Conservation (phyloP, 2,888 invertebrate genomes). For the Hirtodrosophila cameraria region DNA sequence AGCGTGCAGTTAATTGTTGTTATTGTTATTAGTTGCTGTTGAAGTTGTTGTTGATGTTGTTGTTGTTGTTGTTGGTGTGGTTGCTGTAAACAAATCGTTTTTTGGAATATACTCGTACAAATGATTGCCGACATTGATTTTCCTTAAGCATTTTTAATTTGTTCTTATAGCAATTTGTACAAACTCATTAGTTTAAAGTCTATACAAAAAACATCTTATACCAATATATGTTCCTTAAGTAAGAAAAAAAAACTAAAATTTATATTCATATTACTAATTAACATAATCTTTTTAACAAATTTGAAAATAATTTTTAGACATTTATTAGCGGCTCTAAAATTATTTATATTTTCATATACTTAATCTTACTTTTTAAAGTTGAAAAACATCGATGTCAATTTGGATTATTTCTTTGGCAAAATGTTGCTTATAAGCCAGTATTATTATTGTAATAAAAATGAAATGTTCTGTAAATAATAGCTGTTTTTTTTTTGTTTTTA, state of each 20-base stretch:
- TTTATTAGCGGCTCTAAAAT: no score
- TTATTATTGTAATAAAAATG: no score
- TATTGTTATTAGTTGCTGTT: constrained; percentile 56
- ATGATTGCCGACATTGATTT: constrained; percentile 59
- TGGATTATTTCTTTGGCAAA: no score
- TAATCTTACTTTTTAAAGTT: neutral
- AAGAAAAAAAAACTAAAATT: no score
- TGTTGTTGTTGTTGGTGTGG: constrained; percentile 22
- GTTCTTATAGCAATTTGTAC: constrained; percentile 26
- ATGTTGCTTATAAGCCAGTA: no score
- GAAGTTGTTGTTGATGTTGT: constrained; percentile 11
- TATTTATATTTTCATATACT: neutral
- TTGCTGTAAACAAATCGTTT: constrained; percentile 64
- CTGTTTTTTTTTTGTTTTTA: neutral
- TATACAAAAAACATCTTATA: no score
- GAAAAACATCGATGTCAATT: no score
- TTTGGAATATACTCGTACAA: constrained; percentile 32
- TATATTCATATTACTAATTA: no score
- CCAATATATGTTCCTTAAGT: neutral
- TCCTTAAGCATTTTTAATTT: constrained; percentile 36
- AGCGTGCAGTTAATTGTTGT: constrained; percentile 74
- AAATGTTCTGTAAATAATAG: no score
- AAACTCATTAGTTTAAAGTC: constrained; percentile 56
- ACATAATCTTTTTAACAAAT: no score
- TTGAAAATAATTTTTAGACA: no score